Percentiles rank a stretch among this genome's conserved stretches.
These are phyloP conservation scores for Naja naja DNA, from an alignment of 2,113 vertebrate species.

Conservation along the genomic window DNA sequence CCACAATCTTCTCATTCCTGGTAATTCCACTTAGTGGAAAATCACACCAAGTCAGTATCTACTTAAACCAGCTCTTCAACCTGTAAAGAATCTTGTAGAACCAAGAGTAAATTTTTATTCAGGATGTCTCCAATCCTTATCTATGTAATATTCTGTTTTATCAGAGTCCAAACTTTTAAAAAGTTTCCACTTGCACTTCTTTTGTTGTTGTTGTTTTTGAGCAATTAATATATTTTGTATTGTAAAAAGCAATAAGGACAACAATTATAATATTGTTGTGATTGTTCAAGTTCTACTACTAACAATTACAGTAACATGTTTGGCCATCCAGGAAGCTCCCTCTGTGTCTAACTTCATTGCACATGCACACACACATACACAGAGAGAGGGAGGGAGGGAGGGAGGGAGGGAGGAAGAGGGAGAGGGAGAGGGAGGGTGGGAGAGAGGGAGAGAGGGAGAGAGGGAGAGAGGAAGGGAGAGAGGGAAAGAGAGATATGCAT, in stretches of 20 bases:
- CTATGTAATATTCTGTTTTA: neutral
- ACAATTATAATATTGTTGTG: neutral
- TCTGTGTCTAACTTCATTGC: neutral
- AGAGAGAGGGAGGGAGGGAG: neutral
- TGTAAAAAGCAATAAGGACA: neutral
- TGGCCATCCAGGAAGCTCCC: neutral
- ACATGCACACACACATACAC: neutral
- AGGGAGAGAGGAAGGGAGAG: too few species aligned
- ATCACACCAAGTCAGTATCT: neutral
- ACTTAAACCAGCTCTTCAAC: neutral
- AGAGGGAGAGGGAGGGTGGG: too few species aligned
- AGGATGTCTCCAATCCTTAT: neutral
- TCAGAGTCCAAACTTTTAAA: neutral
- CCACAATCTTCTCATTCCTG: neutral
- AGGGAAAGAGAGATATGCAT: neutral
- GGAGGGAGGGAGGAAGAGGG: too few species aligned
- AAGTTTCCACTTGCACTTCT: neutral
- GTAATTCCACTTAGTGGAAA: neutral
- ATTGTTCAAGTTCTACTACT: neutral
- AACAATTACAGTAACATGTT: neutral
- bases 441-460: neutral
- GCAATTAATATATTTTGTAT: neutral
- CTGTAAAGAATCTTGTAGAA: neutral
- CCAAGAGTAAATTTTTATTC: neutral
- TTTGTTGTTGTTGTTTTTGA: neutral